phyloP scores from a whole-genome alignment of 2,113 vertebrate genomes.

The Labeo rohita region DNA sequence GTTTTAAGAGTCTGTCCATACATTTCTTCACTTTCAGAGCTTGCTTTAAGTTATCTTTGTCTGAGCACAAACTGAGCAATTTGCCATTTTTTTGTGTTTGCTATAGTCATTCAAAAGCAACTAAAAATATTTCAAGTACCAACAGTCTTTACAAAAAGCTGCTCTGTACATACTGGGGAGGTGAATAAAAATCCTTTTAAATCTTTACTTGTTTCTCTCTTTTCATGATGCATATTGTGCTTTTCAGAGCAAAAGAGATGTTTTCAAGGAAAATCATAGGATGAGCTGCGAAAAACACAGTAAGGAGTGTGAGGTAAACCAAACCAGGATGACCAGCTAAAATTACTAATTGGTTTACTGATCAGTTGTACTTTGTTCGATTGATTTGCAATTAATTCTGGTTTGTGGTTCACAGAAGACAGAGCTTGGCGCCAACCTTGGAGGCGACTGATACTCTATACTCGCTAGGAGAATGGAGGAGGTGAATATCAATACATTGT shows the following conservation, averaged over 20 bases:
- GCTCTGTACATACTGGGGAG: too few species aligned
- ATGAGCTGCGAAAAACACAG: not conserved
- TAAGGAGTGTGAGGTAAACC: slow-evolving; percentile 67
- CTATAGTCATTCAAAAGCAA: not conserved
- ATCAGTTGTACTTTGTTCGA: slow-evolving; percentile 99
- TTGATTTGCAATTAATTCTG: slow-evolving; percentile 99
- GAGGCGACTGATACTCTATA: slow-evolving; percentile 90
- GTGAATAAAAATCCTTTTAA: too few species aligned
- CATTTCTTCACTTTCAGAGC: too few species aligned
- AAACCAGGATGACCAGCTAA: slow-evolving; percentile 91
- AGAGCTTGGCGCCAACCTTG: slow-evolving; percentile 96
- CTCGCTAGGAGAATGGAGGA: slow-evolving; percentile 80
- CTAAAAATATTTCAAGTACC: not conserved
- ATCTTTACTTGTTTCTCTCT: too few species aligned
- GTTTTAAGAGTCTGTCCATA: not conserved
- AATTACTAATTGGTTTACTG: slow-evolving; percentile 99
- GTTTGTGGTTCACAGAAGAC: slow-evolving; percentile 90
- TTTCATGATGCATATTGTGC: not conserved
- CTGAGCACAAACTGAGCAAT: not conserved
- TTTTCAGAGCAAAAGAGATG: slow-evolving; percentile 1
- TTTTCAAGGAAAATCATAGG: slow-evolving; percentile 1
- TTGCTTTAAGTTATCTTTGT: too few species aligned
- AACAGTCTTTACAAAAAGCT: not conserved
- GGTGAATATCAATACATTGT: slow-evolving; percentile 83
- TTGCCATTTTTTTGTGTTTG: not conserved